Evolutionary conservation across 2,113 vertebrate genomes (phyloP), one percentile per base, ranked within the genome.

Genomic region (Nycticebus coucang): DNA sequence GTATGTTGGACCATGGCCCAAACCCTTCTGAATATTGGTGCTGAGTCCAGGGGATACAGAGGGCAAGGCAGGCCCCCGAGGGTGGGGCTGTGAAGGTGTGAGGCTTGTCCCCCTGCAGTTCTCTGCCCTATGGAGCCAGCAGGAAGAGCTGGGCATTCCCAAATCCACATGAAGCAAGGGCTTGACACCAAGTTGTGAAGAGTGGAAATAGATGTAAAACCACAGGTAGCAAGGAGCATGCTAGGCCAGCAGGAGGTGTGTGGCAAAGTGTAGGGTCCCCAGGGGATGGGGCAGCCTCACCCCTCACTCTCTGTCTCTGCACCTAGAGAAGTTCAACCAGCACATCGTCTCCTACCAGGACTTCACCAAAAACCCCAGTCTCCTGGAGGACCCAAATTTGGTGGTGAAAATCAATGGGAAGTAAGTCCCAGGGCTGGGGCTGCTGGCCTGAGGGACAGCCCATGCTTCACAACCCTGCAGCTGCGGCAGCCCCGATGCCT

Each of bases 401-500:
- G 99, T 99, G 95, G 98, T 99, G 94, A 98, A 99, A 98, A 98
- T 99, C 97, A 98, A 99, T 88, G 98, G 99, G 69, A 99, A 99
- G 99, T 99, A 89, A 98, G 99, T 98, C 7, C 69, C 13, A 2
- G 69, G 41, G 18, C 26, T 18, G 69, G 62, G 74, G 33, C 45
- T 35, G 3, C 74, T n/a, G 71, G 18, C 37, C 35, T 0, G 21
- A 28, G 77, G 50, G 86, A n/a, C 4, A 0, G 28, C 78, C 26
- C 0, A 0, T 12, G 18, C 10, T 28, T 57, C 35, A 2, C 0
- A 0, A 22, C 18, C 12, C 62, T 37, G 4, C 0, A 9, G 33
- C 41, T 87, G 5, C n/a, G 86, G 50, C 10, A n/a, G 55, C 26
- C 74, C n/a, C 1, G 2, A 60, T 28, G 15, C 53, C 21, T 10